A percentile compares a stretch with the other conserved stretches of the same genome.
These are phyloP conservation scores for Siniperca scherzeri DNA, from an alignment of 2,797 vertebrate species.

Conservation along the genomic window DNA sequence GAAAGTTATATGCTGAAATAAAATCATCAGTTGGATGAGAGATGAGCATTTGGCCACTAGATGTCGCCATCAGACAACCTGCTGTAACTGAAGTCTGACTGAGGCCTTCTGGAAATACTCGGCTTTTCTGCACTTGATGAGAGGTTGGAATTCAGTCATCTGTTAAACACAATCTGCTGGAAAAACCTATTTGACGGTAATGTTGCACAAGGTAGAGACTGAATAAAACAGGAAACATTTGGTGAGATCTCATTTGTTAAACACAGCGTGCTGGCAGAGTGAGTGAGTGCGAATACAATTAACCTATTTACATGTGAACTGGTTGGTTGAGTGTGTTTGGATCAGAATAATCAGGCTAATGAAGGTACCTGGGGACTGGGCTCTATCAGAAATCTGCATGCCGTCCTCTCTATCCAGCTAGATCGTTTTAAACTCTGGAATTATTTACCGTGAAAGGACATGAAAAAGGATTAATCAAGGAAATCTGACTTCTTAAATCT, in stretches of 20 bases:
- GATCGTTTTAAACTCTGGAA: constrained; percentile 64
- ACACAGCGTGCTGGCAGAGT: constrained; percentile 30
- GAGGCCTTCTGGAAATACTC: not conserved
- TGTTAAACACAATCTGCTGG: not conserved
- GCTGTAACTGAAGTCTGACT: not conserved
- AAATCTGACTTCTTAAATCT: constrained; percentile 77
- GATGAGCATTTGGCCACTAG: constrained; percentile 39
- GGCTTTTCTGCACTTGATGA: not conserved
- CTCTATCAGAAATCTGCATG: constrained; percentile 64
- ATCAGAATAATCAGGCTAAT: constrained; percentile 81
- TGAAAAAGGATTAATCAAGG: constrained; percentile 74
- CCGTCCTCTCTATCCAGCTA: constrained; percentile 55
- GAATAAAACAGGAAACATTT: constrained; percentile 30
- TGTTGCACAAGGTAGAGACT: not conserved
- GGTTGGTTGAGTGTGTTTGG: constrained; percentile 70
- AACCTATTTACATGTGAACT: constrained; percentile 78
- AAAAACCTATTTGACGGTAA: not conserved
- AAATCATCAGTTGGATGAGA: not conserved
- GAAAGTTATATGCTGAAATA: not conserved
- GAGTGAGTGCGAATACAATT: constrained; percentile 63
- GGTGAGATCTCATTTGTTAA: constrained; percentile 27
- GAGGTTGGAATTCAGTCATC: constrained; percentile 2
- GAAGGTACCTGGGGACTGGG: constrained; percentile 73
- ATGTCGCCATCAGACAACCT: constrained; percentile 47
- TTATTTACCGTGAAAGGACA: constrained; percentile 74